phyloP scores from a whole-genome alignment of 2,797 vertebrate species.

The Iguana delicatissima region DNA sequence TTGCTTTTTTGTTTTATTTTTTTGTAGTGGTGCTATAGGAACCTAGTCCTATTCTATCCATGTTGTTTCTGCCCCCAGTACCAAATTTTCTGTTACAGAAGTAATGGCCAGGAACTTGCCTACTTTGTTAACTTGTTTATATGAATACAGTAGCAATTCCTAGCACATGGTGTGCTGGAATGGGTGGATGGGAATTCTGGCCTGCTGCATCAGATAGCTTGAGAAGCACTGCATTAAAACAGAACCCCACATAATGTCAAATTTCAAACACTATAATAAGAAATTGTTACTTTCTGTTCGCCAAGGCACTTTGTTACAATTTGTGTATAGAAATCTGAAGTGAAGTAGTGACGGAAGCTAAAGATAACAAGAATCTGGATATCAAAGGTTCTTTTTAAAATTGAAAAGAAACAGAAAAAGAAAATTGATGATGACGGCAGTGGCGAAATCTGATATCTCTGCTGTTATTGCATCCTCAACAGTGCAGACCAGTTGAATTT shows the following conservation, averaged over 20 bases:
- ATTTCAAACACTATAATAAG: background rate
- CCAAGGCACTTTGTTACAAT: too few relatives aligned
- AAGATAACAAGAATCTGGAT: background rate
- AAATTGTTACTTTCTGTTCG: background rate
- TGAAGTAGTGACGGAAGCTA: background rate
- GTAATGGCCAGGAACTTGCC: too few relatives aligned
- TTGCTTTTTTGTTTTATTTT: too few relatives aligned
- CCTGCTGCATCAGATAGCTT: too few relatives aligned
- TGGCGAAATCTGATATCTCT: background rate
- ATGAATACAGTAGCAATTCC: too few relatives aligned
- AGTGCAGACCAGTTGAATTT: background rate
- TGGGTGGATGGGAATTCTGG: too few relatives aligned
- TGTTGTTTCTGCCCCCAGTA: too few relatives aligned
- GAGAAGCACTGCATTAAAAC: background rate
- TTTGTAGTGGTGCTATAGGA: too few relatives aligned
- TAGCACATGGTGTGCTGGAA: too few relatives aligned
- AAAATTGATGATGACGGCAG: background rate
- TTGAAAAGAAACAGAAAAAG: background rate
- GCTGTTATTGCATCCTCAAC: background rate
- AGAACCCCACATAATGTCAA: background rate
- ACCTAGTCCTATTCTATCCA: too few relatives aligned
- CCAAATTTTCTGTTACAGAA: too few relatives aligned
- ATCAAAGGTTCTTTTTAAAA: background rate
- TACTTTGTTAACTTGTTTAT: too few relatives aligned
- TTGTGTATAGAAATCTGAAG: background rate